Evolutionary conservation across 2,888 invertebrate genomes (phyloP).

Genomic region (Tillus elongatus): DNA sequence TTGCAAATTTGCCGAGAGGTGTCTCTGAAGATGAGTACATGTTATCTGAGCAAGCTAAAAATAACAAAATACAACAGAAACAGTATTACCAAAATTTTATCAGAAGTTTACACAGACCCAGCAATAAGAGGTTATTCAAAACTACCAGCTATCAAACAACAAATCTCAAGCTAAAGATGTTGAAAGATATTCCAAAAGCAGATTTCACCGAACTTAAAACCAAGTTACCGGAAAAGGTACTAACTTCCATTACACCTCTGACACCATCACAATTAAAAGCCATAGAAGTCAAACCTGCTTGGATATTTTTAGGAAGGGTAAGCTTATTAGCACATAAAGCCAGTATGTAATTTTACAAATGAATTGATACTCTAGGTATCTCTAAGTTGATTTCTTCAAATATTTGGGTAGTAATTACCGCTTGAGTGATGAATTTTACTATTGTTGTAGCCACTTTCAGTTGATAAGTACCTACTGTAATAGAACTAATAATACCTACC

Average conservation of each 20-base stretch:
- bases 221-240: background rate
- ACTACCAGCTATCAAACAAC: background rate
- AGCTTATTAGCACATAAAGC: background rate
- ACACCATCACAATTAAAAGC: background rate
- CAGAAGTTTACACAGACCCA: background rate
- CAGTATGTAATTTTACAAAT: background rate
- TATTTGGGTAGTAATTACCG: too few relatives aligned
- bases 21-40: background rate
- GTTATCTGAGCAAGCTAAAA: background rate
- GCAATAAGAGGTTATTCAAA: background rate
- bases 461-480: too few relatives aligned
- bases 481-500: too few relatives aligned
- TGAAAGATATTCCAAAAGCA: background rate
- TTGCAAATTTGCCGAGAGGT: background rate
- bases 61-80: background rate
- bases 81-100: background rate
- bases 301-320: background rate
- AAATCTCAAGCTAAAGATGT: background rate
- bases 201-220: background rate
- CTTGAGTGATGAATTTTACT: too few relatives aligned
- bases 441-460: too few relatives aligned
- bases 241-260: background rate
- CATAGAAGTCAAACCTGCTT: background rate
- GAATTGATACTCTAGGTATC: too few relatives aligned
- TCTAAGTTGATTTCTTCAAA: too few relatives aligned